phyloP scores from a whole-genome alignment of 2,888 invertebrate genomes.

The Desoria tigrina region DNA sequence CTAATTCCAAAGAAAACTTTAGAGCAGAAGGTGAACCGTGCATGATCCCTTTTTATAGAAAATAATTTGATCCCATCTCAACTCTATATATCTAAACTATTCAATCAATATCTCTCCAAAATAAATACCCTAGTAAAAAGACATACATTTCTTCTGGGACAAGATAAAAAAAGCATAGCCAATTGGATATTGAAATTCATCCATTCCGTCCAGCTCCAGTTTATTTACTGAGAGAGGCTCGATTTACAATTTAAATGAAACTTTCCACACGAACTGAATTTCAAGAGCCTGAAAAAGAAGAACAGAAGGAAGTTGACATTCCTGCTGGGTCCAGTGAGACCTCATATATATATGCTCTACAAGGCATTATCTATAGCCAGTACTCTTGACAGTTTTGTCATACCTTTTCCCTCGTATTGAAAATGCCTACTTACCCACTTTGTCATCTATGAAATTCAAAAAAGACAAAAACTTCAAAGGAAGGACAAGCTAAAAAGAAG shows the following conservation, averaged over 20 bases:
- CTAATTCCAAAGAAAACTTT: not conserved
- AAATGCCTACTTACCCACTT: conserved; percentile 2
- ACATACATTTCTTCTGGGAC: too few relatives aligned
- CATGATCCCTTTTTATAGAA: too few relatives aligned
- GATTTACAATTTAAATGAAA: conserved; percentile 7
- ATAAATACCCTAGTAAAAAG: too few relatives aligned
- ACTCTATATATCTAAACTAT: too few relatives aligned
- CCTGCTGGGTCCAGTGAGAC: not conserved
- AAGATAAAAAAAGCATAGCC: too few relatives aligned
- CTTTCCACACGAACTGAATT: conserved; percentile 11
- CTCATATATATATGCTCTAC: too few relatives aligned
- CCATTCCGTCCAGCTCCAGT: not conserved
- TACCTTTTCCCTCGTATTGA: not conserved
- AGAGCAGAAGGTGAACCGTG: not conserved
- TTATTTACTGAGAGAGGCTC: not conserved
- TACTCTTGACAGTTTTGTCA: too few relatives aligned
- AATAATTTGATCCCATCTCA: too few relatives aligned
- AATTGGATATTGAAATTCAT: not conserved
- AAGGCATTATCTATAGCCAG: too few relatives aligned
- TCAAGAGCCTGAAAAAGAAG: not conserved
- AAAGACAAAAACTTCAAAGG: conserved; percentile 9
- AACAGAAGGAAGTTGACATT: conserved; percentile 4
- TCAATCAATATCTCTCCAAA: too few relatives aligned
- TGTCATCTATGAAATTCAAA: conserved; percentile 6
- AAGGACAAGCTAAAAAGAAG: not conserved